Evolutionary conservation across 1,140 invertebrate species (phyloP).

Genomic region (Panagrolaimus sp.): DNA sequence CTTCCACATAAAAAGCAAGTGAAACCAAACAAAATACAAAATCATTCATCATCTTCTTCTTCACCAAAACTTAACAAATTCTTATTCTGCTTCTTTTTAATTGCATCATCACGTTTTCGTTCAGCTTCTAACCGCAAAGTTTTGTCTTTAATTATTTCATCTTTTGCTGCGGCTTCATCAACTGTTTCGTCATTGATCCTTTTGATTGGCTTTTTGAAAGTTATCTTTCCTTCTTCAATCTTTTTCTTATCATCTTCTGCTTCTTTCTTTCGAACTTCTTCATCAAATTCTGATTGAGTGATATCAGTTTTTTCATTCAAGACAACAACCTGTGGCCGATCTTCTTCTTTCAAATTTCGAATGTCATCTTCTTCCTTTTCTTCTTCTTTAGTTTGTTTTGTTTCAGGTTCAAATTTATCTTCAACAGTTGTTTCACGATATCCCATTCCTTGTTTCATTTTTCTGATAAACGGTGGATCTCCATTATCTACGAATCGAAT

Average conservation of each 20-base stretch:
- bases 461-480: slow-evolving; percentile 45
- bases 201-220: slow-evolving; percentile 47
- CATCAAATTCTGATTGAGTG: slow-evolving; percentile 41
- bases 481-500: slow-evolving; percentile 38
- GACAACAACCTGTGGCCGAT: slow-evolving; percentile 50
- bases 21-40: not conserved
- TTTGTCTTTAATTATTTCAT: slow-evolving; percentile 25
- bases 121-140: slow-evolving; percentile 29
- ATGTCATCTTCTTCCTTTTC: slow-evolving; percentile 43
- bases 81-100: slow-evolving; percentile 23
- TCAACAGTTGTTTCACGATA: slow-evolving; percentile 46
- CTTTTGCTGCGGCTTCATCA: slow-evolving; percentile 14
- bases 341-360: slow-evolving; percentile 43
- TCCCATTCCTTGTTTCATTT: slow-evolving; percentile 47
- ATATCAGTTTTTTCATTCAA: slow-evolving; percentile 39
- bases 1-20: too few relatives aligned
- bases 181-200: slow-evolving; percentile 6
- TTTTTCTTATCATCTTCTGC: slow-evolving; percentile 54
- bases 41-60: slow-evolving; percentile 45
- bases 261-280: slow-evolving; percentile 38
- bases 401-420: slow-evolving; percentile 40
- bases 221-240: slow-evolving; percentile 49
- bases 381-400: slow-evolving; percentile 40
- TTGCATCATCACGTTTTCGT: slow-evolving; percentile 17
- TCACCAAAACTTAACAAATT: slow-evolving; percentile 48